A percentile compares a stretch with the other conserved stretches of the same genome.
Evolutionary conservation across 2,888 invertebrate species (phyloP).

Genomic region (Spilosoma lubricipeda): DNA sequence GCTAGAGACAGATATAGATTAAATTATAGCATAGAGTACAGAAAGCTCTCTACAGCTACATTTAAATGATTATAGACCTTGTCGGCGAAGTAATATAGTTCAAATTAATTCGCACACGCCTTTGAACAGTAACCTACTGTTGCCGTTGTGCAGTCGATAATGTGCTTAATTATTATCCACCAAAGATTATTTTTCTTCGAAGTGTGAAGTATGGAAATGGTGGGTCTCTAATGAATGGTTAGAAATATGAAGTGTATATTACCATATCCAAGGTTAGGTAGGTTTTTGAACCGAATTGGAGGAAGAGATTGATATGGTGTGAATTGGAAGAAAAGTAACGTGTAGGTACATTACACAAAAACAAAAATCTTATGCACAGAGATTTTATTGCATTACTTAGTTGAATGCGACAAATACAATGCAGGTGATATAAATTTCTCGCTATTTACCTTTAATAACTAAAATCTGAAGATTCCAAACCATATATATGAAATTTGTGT

Average conservation of each 20-base stretch:
- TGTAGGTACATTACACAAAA: constrained; percentile 38
- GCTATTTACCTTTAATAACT: not conserved
- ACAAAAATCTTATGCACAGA: constrained; percentile 2
- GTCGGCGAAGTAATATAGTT: not conserved
- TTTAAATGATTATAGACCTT: not conserved
- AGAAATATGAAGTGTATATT: constrained; percentile 4
- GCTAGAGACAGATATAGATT: not conserved
- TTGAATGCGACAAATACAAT: not conserved
- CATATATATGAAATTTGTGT: not conserved
- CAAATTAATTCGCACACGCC: not conserved
- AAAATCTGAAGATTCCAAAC: not conserved
- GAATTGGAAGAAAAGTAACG: constrained; percentile 12
- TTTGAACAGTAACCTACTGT: not conserved
- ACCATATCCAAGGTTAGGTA: constrained; percentile 18
- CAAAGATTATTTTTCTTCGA: not conserved
- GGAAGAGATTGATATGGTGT: constrained; percentile 19
- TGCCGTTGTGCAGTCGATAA: not conserved
- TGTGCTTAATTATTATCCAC: not conserved
- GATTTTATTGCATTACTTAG: constrained; percentile 7
- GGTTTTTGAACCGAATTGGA: constrained; percentile 24
- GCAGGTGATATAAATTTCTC: not conserved
- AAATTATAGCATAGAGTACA: not conserved
- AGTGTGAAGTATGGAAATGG: not conserved
- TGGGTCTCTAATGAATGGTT: not conserved
- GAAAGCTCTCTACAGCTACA: not conserved